Base-by-base conservation (phyloP, 2,888 invertebrate genomes). In the Euclidia mi region DNA sequence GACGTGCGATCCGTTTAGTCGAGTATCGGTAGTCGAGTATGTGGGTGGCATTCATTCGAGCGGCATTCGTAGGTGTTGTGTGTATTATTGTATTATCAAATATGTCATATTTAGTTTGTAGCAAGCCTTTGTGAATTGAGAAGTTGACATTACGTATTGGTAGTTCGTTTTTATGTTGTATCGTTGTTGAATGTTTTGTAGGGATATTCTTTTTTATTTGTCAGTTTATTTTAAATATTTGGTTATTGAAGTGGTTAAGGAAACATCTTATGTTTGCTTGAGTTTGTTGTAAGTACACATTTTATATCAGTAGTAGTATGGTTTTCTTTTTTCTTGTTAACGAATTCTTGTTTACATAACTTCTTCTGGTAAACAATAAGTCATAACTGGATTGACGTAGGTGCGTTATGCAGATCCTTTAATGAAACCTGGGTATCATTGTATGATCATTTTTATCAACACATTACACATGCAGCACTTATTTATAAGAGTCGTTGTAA, bases 1-100 rank as follows among this genome's bases (percentile, higher is more conserved):
- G 80, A 84, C 78, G 72, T 73, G 70, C 76, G 81, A 83, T 85
- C 79, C 81, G 78, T 83, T 84, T 76, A 67, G 74, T 48, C 48
- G 55, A 55, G 31, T 65, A 75, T 75, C 56, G 61, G 74, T 61
- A 69, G 72, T 71, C 61, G 49, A 64, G 70, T 65, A 42, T 51
- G 83, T 86, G 85, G 86, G 87, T 83, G 84, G 86, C 48, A 71
- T 52, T 52, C 56, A 37, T 61, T 57, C 41, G 1, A 44, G 12
- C 34, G 44, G 15, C 48, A 12, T 10, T 49, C 11, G 71, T 74
- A 67, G 66, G 66, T 66, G 68, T 66, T 56, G 28, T 56, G 34
- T 55, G 47, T 58, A 67, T 66, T 71, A 60, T 74, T 46, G 17
- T 53, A 62, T 20, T 66, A 43, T 65, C 48, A 48, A 31, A 18